These are phyloP conservation scores for Hystrix cristata DNA, from an alignment of 2,113 vertebrate genomes.

Conservation along the genomic window DNA sequence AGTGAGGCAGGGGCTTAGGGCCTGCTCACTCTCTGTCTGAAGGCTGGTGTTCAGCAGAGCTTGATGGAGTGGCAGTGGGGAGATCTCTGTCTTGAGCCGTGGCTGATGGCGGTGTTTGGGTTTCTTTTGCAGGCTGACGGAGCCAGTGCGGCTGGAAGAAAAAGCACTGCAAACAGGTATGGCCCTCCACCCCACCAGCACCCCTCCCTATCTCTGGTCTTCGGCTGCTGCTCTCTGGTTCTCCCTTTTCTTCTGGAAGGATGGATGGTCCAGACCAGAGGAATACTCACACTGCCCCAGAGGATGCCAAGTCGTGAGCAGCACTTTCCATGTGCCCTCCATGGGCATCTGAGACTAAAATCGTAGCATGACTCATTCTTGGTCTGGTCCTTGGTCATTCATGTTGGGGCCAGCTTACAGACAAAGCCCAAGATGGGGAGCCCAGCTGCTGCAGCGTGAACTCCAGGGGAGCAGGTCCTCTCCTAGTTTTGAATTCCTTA, in stretches of 20 bases:
- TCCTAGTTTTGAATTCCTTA: background rate
- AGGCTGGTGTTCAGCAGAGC: background rate
- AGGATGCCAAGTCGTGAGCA: no score
- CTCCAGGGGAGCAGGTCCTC: background rate
- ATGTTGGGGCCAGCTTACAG: background rate
- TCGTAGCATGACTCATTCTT: background rate
- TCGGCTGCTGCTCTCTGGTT: background rate
- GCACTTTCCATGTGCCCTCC: background rate
- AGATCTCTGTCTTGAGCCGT: background rate
- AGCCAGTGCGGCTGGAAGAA: constrained; percentile 87
- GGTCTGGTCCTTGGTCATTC: background rate
- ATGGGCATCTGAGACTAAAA: background rate
- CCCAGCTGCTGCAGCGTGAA: accelerated
- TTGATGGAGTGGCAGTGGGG: background rate
- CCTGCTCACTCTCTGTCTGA: background rate
- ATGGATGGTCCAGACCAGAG: background rate
- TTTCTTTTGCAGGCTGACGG: constrained; percentile 86
- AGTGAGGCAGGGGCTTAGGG: background rate
- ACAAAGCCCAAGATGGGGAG: background rate
- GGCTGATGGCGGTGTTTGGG: constrained; percentile 52
- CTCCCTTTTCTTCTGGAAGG: background rate
- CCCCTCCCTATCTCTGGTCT: background rate
- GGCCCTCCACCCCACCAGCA: background rate
- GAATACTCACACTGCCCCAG: background rate
- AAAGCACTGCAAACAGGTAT: constrained; percentile 88